Evolutionary conservation across 2,113 vertebrate species (phyloP).

Genomic region (Caranx ignobilis): DNA sequence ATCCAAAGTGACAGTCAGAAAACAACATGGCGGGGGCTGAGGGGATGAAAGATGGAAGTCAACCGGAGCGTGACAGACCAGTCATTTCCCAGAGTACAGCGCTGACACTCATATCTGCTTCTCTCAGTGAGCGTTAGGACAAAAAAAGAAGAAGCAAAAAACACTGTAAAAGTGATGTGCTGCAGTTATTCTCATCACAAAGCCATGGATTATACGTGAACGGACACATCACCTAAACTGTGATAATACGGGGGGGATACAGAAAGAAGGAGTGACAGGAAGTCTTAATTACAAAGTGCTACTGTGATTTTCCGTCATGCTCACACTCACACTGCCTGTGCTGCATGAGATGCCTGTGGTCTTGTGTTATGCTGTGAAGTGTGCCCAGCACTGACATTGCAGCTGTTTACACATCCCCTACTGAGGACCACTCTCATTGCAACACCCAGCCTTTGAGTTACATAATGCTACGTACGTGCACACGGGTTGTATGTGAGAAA

Average conservation of each 20-base stretch:
- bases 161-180: slow-evolving; percentile 14
- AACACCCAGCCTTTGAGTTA: slow-evolving; percentile 65
- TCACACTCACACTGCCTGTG: slow-evolving; percentile 17
- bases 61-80: slow-evolving; percentile 68
- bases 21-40: slow-evolving; percentile 67
- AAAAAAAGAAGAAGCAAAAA: neutral
- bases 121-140: slow-evolving; percentile 26
- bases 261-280: slow-evolving; percentile 2
- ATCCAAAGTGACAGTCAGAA: slow-evolving; percentile 74
- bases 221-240: slow-evolving; percentile 4
- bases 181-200: slow-evolving; percentile 36
- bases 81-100: slow-evolving; percentile 61
- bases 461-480: slow-evolving; percentile 55
- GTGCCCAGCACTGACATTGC: slow-evolving; percentile 70
- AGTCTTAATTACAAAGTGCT: slow-evolving; percentile 11
- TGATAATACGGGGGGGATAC: slow-evolving; percentile 17
- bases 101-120: slow-evolving; percentile 47
- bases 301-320: slow-evolving; percentile 20
- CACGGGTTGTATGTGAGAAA: slow-evolving; percentile 39
- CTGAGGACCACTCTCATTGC: slow-evolving; percentile 56
- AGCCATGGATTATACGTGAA: slow-evolving; percentile 16
- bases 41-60: slow-evolving; percentile 70
- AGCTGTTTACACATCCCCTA: slow-evolving; percentile 79
- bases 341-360: slow-evolving; percentile 46
- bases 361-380: slow-evolving; percentile 50